These are phyloP conservation scores for Trematomus bernacchii DNA, from an alignment of 2,797 vertebrate genomes.

Conservation along the genomic window DNA sequence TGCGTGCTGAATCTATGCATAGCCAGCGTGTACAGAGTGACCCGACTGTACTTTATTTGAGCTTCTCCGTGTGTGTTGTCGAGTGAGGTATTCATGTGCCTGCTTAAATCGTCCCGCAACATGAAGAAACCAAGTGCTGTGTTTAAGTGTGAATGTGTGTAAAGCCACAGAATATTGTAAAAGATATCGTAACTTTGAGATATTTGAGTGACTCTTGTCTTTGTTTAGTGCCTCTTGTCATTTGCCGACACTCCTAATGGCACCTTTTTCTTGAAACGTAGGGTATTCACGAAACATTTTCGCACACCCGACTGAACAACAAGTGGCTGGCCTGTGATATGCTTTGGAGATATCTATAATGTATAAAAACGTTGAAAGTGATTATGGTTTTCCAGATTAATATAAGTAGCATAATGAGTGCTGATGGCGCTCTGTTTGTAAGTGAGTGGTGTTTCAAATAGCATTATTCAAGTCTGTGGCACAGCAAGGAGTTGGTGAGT, in stretches of 20 bases:
- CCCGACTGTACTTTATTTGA: slow-evolving; percentile 43
- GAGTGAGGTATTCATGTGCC: slow-evolving; percentile 72
- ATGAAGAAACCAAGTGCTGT: slow-evolving; percentile 63
- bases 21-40: slow-evolving; percentile 66
- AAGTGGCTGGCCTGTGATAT: slow-evolving; percentile 30
- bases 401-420: slow-evolving; percentile 27
- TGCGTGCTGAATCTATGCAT: slow-evolving; percentile 65
- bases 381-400: slow-evolving; percentile 16
- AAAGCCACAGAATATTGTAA: slow-evolving; percentile 61
- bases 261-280: slow-evolving; percentile 58
- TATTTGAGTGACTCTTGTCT: slow-evolving; percentile 65
- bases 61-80: slow-evolving; percentile 58
- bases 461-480: slow-evolving; percentile 38
- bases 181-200: slow-evolving; percentile 60
- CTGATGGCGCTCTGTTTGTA: slow-evolving; percentile 27
- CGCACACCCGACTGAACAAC: slow-evolving; percentile 43
- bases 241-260: slow-evolving; percentile 56
- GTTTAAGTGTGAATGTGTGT: slow-evolving; percentile 71
- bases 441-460: slow-evolving; percentile 35
- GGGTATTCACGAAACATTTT: slow-evolving; percentile 47
- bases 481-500: slow-evolving; percentile 29
- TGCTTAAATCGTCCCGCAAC: slow-evolving; percentile 67
- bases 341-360: slow-evolving; percentile 17
- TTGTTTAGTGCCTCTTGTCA: slow-evolving; percentile 79
- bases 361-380: background rate